Percentiles rank a stretch among this genome's conserved stretches.
Evolutionary conservation across 2,888 invertebrate genomes (phyloP).

Genomic region (Ypsolopha sequella): DNA sequence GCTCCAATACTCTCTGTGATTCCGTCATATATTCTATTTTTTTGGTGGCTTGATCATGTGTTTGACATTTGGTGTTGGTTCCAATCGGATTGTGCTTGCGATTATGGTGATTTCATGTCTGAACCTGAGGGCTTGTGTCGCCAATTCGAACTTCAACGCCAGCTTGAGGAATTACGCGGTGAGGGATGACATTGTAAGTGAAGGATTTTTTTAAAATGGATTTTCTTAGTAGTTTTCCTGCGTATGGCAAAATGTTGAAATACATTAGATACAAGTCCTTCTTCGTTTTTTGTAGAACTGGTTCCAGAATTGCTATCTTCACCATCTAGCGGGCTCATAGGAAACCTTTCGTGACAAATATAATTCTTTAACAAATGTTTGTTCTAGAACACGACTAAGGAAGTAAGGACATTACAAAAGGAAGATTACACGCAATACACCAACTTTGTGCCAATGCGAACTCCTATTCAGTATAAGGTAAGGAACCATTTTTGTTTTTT

Average conservation of each 20-base stretch:
- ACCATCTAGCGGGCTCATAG: neutral
- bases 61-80: neutral
- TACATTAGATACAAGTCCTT: too few relatives aligned
- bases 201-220: neutral
- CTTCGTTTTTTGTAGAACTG: too few relatives aligned
- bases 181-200: slow-evolving; percentile 33
- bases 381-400: slow-evolving; percentile 39
- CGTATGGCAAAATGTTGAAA: too few relatives aligned
- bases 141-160: slow-evolving; percentile 38
- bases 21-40: slow-evolving; percentile 5
- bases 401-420: slow-evolving; percentile 43
- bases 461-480: slow-evolving; percentile 41
- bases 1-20: slow-evolving; percentile 24
- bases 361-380: slow-evolving; percentile 5
- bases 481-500: neutral
- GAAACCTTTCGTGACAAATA: too few relatives aligned
- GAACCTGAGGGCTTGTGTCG: slow-evolving; percentile 11
- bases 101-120: neutral
- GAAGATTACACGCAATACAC: slow-evolving; percentile 31
- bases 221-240: neutral
- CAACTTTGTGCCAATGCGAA: slow-evolving; percentile 27
- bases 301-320: too few relatives aligned
- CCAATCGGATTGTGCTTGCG: neutral
- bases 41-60: neutral
- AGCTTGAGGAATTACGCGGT: slow-evolving; percentile 40